phyloP scores from a whole-genome alignment of 1,140 invertebrate genomes.

The Drosophila truncata region DNA sequence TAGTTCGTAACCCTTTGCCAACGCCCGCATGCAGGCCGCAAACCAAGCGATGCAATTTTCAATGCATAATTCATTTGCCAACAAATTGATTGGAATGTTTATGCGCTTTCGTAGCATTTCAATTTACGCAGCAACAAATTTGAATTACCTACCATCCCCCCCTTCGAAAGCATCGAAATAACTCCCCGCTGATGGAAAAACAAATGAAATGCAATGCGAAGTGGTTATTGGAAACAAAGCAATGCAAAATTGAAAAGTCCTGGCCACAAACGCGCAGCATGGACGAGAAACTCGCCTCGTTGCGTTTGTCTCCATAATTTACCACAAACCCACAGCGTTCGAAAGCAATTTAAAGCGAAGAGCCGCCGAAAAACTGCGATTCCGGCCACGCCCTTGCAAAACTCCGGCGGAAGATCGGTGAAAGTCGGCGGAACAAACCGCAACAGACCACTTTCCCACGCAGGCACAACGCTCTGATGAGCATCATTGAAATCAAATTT shows the following conservation, averaged over 20 bases:
- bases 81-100: slow-evolving; percentile 72
- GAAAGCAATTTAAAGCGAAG: slow-evolving; percentile 58
- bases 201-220: slow-evolving; percentile 62
- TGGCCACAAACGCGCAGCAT: neutral
- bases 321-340: slow-evolving; percentile 37
- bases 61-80: slow-evolving; percentile 73
- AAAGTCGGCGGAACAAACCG: slow-evolving; percentile 48
- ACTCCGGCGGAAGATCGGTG: slow-evolving; percentile 20
- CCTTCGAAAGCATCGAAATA: neutral
- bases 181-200: slow-evolving; percentile 28
- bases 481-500: slow-evolving; percentile 65
- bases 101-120: slow-evolving; percentile 63
- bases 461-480: slow-evolving; percentile 27
- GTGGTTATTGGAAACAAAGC: slow-evolving; percentile 46
- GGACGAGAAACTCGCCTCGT: neutral
- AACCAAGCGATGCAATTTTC: slow-evolving; percentile 49
- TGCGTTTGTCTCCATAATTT: slow-evolving; percentile 52
- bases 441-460: slow-evolving; percentile 67
- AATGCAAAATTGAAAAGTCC: slow-evolving; percentile 57
- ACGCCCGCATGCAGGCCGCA: slow-evolving; percentile 2
- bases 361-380: slow-evolving; percentile 17
- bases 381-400: slow-evolving; percentile 38
- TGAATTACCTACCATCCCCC: slow-evolving; percentile 53
- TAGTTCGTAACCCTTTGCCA: slow-evolving; percentile 5
- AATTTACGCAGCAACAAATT: slow-evolving; percentile 72